These are phyloP conservation scores for Haemorhous mexicanus DNA, from an alignment of 2,113 vertebrate genomes.

Conservation along the genomic window DNA sequence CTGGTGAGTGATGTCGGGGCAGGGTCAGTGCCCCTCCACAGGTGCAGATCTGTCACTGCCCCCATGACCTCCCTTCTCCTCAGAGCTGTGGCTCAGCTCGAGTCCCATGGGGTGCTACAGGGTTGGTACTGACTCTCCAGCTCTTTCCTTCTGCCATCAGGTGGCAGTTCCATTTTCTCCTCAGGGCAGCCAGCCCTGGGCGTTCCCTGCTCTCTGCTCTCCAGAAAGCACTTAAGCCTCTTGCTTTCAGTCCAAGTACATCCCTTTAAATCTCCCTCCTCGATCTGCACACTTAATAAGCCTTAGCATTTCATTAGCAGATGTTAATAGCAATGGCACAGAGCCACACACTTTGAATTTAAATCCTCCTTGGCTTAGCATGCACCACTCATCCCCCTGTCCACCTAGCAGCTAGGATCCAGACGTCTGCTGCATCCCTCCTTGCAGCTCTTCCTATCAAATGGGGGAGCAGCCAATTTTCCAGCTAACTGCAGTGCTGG, in stretches of 20 bases:
- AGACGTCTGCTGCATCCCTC: not conserved
- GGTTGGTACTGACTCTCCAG: not conserved
- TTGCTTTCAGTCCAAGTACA: not conserved
- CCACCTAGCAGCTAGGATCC: not conserved
- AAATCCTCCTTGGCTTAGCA: not conserved
- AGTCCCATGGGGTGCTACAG: not conserved
- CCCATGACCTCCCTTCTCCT: not conserved
- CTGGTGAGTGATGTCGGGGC: not conserved
- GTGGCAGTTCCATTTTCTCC: not conserved
- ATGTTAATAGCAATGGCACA: conserved; percentile 5
- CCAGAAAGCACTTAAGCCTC: not conserved
- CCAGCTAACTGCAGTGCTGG: not conserved
- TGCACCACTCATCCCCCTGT: not conserved
- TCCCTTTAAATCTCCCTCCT: not conserved
- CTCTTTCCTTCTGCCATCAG: not conserved
- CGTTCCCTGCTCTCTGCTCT: not conserved
- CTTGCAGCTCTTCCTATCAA: not conserved
- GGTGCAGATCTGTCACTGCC: not conserved
- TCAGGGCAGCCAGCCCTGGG: not conserved
- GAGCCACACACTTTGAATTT: conserved; percentile 20
- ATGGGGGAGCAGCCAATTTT: not conserved
- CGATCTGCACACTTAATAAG: not conserved
- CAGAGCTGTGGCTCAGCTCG: rapidly evolving
- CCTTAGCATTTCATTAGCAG: conserved; percentile 42
- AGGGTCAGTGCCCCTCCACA: not conserved